These are phyloP conservation scores for Drosophila planitibia DNA, from an alignment of 2,888 invertebrate species.

Conservation along the genomic window DNA sequence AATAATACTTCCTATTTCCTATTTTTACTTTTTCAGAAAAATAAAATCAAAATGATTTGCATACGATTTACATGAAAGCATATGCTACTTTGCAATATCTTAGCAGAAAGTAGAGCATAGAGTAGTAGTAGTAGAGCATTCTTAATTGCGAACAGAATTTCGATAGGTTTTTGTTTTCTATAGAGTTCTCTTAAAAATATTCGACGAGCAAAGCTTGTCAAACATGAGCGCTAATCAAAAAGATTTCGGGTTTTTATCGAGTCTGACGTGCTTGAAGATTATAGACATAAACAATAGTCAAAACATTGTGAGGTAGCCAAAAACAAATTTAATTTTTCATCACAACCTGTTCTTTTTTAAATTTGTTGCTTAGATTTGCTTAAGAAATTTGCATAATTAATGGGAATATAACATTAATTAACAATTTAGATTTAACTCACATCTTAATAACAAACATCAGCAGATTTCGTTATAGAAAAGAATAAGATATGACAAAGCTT, in stretches of 20 bases:
- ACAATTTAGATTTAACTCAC: slow-evolving; percentile 29
- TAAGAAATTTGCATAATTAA: slow-evolving; percentile 57
- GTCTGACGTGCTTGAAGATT: slow-evolving; percentile 7
- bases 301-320: slow-evolving; percentile 34
- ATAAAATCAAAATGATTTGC: background rate
- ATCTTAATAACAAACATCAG: slow-evolving; percentile 40
- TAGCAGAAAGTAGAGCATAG: background rate
- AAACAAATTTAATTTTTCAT: slow-evolving; percentile 31
- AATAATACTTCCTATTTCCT: background rate
- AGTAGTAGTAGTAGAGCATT: background rate
- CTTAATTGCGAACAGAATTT: background rate
- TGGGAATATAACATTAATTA: slow-evolving; percentile 30
- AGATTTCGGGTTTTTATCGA: background rate
- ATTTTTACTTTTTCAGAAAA: background rate
- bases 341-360: slow-evolving; percentile 34
- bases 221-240: slow-evolving; percentile 2
- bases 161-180: background rate
- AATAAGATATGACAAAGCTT: slow-evolving; percentile 9
- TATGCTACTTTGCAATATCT: background rate
- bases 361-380: slow-evolving; percentile 38
- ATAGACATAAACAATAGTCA: slow-evolving; percentile 3
- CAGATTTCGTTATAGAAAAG: slow-evolving; percentile 4
- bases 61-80: background rate
- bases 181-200: background rate
- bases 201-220: background rate